A percentile compares a stretch with the other conserved stretches of the same genome.
These are phyloP conservation scores for Piscicola geometra DNA, from an alignment of 2,888 invertebrate species.

Conservation along the genomic window DNA sequence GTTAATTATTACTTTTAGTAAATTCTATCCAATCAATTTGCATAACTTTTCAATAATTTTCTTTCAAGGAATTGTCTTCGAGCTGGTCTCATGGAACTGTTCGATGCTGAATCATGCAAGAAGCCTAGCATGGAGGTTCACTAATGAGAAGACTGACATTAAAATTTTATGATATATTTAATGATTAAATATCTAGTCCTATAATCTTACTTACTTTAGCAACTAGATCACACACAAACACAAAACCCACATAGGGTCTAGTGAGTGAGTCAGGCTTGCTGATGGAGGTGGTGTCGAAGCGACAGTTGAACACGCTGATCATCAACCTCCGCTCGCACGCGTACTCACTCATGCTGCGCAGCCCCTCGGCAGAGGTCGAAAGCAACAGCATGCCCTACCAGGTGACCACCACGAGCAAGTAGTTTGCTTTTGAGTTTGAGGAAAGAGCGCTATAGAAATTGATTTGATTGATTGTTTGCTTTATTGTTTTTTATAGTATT, in stretches of 20 bases:
- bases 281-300: slow-evolving; percentile 1
- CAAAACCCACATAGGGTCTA: too few relatives aligned
- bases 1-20: too few relatives aligned
- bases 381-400: slow-evolving; percentile 1
- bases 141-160: background rate
- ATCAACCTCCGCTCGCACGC: background rate
- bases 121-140: slow-evolving; percentile 3
- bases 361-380: background rate
- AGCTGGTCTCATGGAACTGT: slow-evolving; percentile 1
- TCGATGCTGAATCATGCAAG: background rate
- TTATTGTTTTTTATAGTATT: slow-evolving; percentile 25
- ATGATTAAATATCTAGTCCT: too few relatives aligned
- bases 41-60: too few relatives aligned
- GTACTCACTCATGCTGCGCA: background rate
- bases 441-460: too few relatives aligned
- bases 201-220: too few relatives aligned
- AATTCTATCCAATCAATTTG: too few relatives aligned
- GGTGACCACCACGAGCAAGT: background rate
- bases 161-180: too few relatives aligned
- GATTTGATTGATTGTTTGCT: slow-evolving; percentile 12
- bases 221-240: too few relatives aligned
- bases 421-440: background rate
- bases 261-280: background rate
- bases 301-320: slow-evolving; percentile 1
- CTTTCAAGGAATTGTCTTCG: background rate